phyloP scores from a whole-genome alignment of 2,113 vertebrate genomes.

The Natator depressus region DNA sequence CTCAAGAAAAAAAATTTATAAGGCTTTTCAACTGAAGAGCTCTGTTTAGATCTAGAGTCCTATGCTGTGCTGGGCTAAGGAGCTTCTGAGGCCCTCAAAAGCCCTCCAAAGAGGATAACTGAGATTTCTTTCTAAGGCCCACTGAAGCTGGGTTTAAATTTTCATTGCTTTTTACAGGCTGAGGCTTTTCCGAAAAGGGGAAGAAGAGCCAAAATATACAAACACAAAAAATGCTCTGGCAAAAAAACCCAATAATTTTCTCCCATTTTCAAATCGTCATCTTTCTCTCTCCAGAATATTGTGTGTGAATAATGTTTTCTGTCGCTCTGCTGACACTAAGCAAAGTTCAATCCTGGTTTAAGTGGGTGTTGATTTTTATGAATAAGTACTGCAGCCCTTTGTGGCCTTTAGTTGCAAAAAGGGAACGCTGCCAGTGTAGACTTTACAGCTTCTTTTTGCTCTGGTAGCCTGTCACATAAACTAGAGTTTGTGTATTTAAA shows the following conservation, averaged over 20 bases:
- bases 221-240: not conserved
- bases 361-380: conserved; percentile 47
- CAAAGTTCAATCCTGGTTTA: not conserved
- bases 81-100: not conserved
- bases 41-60: not conserved
- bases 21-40: not conserved
- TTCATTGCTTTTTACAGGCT: not conserved
- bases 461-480: conserved; percentile 27
- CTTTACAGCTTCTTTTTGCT: not conserved
- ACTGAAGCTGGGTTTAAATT: not conserved
- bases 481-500: conserved; percentile 9
- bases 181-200: not conserved
- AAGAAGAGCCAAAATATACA: not conserved
- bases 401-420: conserved; percentile 48
- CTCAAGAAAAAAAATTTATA: not conserved
- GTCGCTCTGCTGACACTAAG: not conserved
- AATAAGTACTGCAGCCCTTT: conserved; percentile 55
- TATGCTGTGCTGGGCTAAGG: not conserved
- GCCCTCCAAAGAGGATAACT: not conserved
- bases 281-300: not conserved
- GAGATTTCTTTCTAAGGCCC: not conserved
- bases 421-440: conserved; percentile 39
- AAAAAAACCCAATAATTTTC: not conserved
- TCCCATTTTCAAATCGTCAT: not conserved
- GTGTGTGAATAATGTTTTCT: not conserved